Evolutionary conservation across 2,888 invertebrate genomes (phyloP).

Genomic region (Neoaliturus tenellus): DNA sequence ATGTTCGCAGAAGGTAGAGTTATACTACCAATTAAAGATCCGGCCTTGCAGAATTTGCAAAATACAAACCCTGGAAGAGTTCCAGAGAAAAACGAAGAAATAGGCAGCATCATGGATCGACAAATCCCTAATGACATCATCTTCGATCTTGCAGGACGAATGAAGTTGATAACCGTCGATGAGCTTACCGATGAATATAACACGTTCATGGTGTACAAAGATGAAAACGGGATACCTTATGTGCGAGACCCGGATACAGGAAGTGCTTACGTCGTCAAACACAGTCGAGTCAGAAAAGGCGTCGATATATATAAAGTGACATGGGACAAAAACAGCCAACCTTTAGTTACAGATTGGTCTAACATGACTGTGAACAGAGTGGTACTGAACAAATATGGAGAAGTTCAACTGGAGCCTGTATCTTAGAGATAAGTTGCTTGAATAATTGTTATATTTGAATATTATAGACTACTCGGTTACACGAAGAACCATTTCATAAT

Average conservation of each 20-base stretch:
- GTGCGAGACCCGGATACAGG: slow-evolving; percentile 7
- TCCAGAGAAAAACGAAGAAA: neutral
- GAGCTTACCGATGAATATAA: neutral
- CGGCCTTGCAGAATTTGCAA: neutral
- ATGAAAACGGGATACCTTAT: neutral
- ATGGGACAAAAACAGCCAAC: neutral
- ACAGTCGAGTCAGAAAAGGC: neutral
- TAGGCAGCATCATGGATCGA: neutral
- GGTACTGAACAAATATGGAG: neutral
- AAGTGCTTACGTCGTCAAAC: slow-evolving; percentile 29
- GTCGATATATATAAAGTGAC: neutral
- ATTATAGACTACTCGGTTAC: too few species aligned
- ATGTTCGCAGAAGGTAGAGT: neutral
- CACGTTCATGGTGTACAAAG: slow-evolving; percentile 4
- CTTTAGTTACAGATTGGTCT: neutral
- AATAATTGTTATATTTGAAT: too few species aligned
- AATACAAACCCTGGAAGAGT: neutral
- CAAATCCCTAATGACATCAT: slow-evolving; percentile 45
- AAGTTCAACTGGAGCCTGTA: slow-evolving; percentile 17
- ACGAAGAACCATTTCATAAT: too few species aligned
- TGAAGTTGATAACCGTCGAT: slow-evolving; percentile 21
- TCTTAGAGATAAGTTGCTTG: too few species aligned
- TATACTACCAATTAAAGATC: neutral
- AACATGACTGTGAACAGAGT: neutral
- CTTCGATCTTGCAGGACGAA: slow-evolving; percentile 31